A percentile compares a stretch with the other conserved stretches of the same genome.
These are phyloP conservation scores for Condylostylus longicornis DNA, from an alignment of 1,140 invertebrate genomes.

Conservation along the genomic window DNA sequence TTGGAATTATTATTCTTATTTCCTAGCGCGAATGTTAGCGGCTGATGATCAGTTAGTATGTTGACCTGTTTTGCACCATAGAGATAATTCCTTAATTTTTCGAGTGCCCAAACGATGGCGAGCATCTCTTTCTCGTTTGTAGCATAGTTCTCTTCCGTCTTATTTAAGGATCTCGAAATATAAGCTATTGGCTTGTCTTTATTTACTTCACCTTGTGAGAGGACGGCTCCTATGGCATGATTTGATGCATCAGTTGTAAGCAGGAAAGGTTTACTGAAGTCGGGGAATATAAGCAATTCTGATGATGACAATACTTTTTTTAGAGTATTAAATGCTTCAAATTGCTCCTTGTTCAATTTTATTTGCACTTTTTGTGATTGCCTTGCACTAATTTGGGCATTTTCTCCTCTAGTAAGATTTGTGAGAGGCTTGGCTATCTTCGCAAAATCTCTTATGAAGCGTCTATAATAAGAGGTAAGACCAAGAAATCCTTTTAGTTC, in stretches of 20 bases:
- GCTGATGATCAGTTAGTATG: constrained; percentile 37
- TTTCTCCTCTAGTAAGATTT: constrained; percentile 4
- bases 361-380: constrained; percentile 3
- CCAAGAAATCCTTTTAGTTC: constrained; percentile 4
- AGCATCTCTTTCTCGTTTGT: constrained; percentile 35
- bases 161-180: constrained; percentile 25
- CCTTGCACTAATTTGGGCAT: constrained; percentile 5
- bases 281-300: constrained; percentile 27
- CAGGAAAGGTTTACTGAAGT: constrained; percentile 24
- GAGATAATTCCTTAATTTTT: constrained; percentile 34
- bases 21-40: constrained; percentile 29
- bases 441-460: constrained; percentile 4
- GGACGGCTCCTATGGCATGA: constrained; percentile 20
- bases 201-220: constrained; percentile 27
- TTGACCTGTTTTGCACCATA: constrained; percentile 31
- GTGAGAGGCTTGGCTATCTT: constrained; percentile 5
- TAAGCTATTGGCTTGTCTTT: constrained; percentile 19
- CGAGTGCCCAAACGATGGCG: constrained; percentile 33
- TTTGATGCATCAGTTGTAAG: constrained; percentile 30
- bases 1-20: constrained; percentile 32
- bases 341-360: constrained; percentile 3
- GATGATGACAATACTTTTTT: constrained; percentile 28
- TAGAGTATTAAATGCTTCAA: constrained; percentile 25
- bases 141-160: constrained; percentile 28
- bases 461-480: constrained; percentile 3